phyloP scores from a whole-genome alignment of 2,888 invertebrate genomes.

The Pollenia angustigena region DNA sequence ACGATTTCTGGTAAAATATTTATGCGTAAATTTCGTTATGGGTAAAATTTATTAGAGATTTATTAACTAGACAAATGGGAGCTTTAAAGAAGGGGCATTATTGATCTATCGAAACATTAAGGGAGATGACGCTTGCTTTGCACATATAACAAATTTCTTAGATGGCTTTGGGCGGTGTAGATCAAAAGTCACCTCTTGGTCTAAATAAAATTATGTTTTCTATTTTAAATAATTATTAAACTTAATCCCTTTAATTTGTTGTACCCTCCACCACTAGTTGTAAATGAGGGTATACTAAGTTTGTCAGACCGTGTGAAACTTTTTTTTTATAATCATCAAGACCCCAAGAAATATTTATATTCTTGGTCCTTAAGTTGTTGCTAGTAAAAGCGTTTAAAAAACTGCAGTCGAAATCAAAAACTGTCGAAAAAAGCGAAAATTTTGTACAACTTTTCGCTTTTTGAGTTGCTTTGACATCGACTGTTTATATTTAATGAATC shows the following conservation, averaged over 20 bases:
- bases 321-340: background rate
- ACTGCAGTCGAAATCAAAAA: no score
- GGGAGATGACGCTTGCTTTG: conserved; percentile 41
- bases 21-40: background rate
- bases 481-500: no score
- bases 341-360: background rate
- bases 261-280: background rate
- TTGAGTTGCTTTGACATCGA: no score
- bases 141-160: conserved; percentile 1
- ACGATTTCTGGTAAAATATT: background rate
- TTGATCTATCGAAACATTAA: no score
- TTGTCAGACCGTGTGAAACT: no score
- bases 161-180: conserved; percentile 21
- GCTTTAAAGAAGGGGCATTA: background rate
- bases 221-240: background rate
- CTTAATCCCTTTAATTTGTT: background rate
- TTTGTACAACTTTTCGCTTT: no score
- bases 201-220: conserved; percentile 7
- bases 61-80: conserved; percentile 49
- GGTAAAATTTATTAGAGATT: conserved; percentile 19
- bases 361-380: no score
- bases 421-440: no score
- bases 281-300: background rate
- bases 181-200: conserved; percentile 52
- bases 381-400: no score